phyloP scores from a whole-genome alignment of 2,113 vertebrate species.

The Excalfactoria chinensis region DNA sequence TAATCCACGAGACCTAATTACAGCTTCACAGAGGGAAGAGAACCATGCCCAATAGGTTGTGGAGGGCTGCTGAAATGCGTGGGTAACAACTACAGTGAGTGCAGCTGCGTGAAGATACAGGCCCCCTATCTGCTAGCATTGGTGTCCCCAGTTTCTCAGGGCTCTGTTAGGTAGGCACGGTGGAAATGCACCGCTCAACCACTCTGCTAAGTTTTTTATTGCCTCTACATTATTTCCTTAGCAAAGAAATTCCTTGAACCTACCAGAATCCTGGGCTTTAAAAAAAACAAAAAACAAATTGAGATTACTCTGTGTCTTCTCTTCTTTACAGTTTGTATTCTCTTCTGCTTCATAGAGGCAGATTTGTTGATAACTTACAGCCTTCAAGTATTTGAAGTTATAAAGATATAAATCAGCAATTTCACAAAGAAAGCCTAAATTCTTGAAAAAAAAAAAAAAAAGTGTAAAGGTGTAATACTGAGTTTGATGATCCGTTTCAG shows the following conservation, averaged over 20 bases:
- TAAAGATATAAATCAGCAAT: neutral
- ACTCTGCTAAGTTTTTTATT: neutral
- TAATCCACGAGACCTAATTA: neutral
- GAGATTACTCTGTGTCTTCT: rapidly evolving
- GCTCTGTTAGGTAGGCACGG: neutral
- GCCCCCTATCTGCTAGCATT: neutral
- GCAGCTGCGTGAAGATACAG: neutral
- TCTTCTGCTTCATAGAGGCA: neutral
- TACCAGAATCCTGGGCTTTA: neutral
- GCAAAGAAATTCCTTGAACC: neutral
- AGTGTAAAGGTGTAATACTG: neutral
- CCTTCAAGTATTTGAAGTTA: neutral
- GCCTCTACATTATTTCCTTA: rapidly evolving
- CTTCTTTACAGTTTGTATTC: neutral
- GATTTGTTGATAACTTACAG: neutral
- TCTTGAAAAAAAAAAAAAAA: neutral
- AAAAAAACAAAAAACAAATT: too few species aligned
- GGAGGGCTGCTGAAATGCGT: neutral
- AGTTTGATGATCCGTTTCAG: neutral
- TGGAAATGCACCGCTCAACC: rapidly evolving
- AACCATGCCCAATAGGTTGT: neutral
- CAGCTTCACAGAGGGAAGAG: neutral
- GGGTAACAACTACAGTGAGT: neutral
- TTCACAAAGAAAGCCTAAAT: neutral
- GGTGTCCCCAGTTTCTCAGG: neutral